Base-by-base conservation (phyloP, 2,797 vertebrate species). In the Eulemur albifrons region DNA sequence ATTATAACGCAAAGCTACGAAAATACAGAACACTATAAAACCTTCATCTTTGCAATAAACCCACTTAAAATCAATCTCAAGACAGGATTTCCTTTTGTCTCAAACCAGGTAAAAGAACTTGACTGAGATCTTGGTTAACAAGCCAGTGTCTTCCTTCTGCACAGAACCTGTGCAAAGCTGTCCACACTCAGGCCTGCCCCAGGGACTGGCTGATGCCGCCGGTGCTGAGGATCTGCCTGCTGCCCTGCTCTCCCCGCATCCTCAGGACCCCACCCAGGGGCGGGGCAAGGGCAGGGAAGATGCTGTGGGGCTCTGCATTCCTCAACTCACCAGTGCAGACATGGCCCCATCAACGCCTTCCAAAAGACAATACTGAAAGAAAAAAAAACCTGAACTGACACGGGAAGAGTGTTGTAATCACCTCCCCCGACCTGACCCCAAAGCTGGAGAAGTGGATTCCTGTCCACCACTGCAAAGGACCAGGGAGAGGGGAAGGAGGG, bases 51-150 rank as follows among this genome's bases (percentile, higher is more conserved):
- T n/a, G 45, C 54, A 43, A 82, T 32, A 82, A 91, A 20, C 12
- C 18, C 61, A 70, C 59, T 43, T 38, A 76, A 50, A 69, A 54
- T 52, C 12, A 63, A 38, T 54, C 69, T 87, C 65, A 87, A 23
- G 80, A 82, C 50, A 63, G 59, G 15, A 82, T 87, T 87, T 61
- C 35, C 45, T 70, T 67, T 87, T 61, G 50, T 88, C 61, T 30
- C 82, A 77, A 52, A 30, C 15, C 75, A 87, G 87, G 27, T 73
- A 25, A 70, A 85, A 32, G 23, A 45, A 92, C 80, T 69, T 43
- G 65, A 17, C 23, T 88, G 6, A 23, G 50, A 72, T 57, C 27
- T 57, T 1, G 43, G 25, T 35, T 69, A 67, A 18, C 4, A 82
- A n/a, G 20, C 67, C 48, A 21, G 27, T 7, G 48, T 27, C 32